Percentiles rank a stretch among this genome's conserved stretches.
phyloP scores from a whole-genome alignment of 2,797 vertebrate genomes.

The Zalophus californianus region DNA sequence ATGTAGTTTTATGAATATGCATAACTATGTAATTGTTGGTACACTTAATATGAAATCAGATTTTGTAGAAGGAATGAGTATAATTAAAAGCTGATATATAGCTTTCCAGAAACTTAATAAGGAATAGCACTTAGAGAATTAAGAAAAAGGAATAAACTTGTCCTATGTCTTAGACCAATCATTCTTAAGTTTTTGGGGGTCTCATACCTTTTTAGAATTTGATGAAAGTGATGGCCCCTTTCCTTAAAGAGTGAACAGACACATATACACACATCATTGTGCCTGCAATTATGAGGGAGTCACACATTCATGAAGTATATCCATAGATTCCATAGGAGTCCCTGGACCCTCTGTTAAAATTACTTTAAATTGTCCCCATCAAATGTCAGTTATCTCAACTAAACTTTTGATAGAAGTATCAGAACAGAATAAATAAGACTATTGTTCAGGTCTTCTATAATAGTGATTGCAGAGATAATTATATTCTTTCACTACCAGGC shows the following conservation, averaged over 20 bases:
- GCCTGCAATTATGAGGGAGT: not conserved
- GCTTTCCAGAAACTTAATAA: conserved; percentile 55
- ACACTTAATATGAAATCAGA: conserved; percentile 67
- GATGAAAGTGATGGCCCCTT: not conserved
- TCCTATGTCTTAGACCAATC: not conserved
- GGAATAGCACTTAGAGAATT: conserved; percentile 18
- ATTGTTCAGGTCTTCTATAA: not conserved
- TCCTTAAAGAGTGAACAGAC: not conserved
- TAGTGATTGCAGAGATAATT: not conserved
- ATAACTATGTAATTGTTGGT: conserved; percentile 23
- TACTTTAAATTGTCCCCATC: not conserved
- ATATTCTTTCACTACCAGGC: not conserved
- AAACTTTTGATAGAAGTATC: conserved; percentile 13
- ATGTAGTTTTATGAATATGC: conserved; percentile 22
- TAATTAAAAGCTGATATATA: conserved; percentile 62
- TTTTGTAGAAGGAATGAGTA: conserved; percentile 10
- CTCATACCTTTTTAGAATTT: not conserved
- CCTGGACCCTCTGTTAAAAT: not conserved
- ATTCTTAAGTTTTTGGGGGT: not conserved
- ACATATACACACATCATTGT: not conserved
- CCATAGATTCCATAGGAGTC: not conserved
- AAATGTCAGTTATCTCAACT: not conserved
- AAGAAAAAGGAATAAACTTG: conserved; percentile 29
- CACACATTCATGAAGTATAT: not conserved
- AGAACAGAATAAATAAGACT: conserved; percentile 23